These are phyloP conservation scores for Leucoma salicis DNA, from an alignment of 2,888 invertebrate genomes.

Conservation along the genomic window DNA sequence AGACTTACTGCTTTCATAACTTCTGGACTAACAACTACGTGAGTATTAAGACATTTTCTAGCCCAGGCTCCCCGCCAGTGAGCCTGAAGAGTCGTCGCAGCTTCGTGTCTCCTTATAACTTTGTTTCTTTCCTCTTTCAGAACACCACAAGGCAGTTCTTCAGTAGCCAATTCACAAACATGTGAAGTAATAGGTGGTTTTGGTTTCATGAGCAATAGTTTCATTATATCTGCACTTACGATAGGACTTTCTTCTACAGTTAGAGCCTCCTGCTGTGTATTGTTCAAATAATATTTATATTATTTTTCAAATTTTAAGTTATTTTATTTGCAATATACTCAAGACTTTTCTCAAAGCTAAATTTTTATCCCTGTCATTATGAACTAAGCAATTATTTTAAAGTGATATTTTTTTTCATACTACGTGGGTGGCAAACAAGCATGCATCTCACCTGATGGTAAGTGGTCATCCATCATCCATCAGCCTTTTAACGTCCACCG, in stretches of 20 bases:
- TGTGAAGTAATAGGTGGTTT: slow-evolving; percentile 40
- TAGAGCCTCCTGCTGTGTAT: slow-evolving; percentile 9
- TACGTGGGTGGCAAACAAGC: too few species aligned
- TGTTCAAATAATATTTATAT: background rate
- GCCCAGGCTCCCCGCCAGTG: slow-evolving; percentile 66
- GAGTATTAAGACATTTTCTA: slow-evolving; percentile 47
- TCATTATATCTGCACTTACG: slow-evolving; percentile 40
- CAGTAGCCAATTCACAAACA: slow-evolving; percentile 60
- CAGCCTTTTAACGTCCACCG: too few species aligned
- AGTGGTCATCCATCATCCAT: too few species aligned
- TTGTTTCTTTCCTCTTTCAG: slow-evolving; percentile 60
- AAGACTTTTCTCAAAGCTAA: too few species aligned
- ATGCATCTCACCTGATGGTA: too few species aligned
- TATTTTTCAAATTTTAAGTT: background rate
- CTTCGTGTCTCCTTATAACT: slow-evolving; percentile 54
- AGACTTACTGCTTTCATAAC: slow-evolving; percentile 55
- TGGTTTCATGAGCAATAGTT: slow-evolving; percentile 39
- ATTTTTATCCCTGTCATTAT: too few species aligned
- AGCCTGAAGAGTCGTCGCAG: slow-evolving; percentile 62
- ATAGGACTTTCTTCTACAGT: slow-evolving; percentile 36
- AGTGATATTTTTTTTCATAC: too few species aligned
- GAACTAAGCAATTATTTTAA: too few species aligned
- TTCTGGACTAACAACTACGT: slow-evolving; percentile 45
- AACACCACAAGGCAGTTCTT: slow-evolving; percentile 55
- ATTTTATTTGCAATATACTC: background rate